Conservation (phyloP, 2,888 invertebrate genomes). For the Cinara cedri region DNA sequence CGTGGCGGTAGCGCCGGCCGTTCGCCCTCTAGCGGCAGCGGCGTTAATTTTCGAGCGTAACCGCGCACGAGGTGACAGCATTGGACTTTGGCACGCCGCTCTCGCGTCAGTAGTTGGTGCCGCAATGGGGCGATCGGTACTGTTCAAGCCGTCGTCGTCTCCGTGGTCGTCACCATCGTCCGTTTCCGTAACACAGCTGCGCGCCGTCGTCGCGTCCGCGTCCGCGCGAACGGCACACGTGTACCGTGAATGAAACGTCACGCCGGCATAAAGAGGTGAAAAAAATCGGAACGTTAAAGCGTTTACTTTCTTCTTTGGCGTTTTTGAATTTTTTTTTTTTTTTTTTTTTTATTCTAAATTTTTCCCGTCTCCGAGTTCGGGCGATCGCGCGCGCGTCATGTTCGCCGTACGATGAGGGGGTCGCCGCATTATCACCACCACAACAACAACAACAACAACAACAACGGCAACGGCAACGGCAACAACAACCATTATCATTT, state of each 20-base stretch:
- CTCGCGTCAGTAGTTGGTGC: background rate
- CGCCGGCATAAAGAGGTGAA: background rate
- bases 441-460: background rate
- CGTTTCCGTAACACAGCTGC: background rate
- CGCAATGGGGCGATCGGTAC: conserved; percentile 35
- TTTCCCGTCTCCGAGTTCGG: background rate
- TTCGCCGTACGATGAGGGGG: conserved; percentile 34
- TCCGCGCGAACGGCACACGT: background rate
- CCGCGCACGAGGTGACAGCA: conserved; percentile 17
- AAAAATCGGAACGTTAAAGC: too few species aligned
- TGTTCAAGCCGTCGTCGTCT: background rate
- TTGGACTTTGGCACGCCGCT: conserved; percentile 17
- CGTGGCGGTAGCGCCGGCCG: background rate
- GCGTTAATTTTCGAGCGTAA: conserved; percentile 6
- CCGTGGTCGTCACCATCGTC: background rate
- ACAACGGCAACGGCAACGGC: background rate
- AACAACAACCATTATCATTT: too few species aligned
- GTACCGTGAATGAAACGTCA: background rate
- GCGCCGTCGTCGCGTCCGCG: background rate
- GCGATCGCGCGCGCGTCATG: background rate
- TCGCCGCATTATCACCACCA: conserved; percentile 23
- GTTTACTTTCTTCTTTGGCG: background rate
- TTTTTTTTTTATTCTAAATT: background rate
- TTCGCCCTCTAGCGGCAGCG: conserved; percentile 35
- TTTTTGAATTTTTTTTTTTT: background rate